Base-by-base conservation (phyloP, 2,888 invertebrate genomes). In the Meteorus cinctellus region DNA sequence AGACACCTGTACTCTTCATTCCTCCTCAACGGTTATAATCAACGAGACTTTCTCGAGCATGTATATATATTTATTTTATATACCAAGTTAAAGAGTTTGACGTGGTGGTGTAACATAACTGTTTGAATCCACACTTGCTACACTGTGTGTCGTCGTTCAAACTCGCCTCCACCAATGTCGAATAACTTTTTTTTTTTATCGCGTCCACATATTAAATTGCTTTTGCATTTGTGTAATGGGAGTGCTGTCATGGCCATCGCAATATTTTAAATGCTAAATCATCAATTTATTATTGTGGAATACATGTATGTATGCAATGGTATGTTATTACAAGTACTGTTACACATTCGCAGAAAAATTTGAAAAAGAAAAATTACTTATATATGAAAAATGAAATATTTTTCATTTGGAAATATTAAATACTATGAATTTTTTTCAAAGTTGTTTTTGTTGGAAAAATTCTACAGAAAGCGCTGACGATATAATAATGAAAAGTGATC, bases 41-140 rank as follows among this genome's bases (percentile, higher is more conserved):
- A 68, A 74, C 76, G 70, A 74, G 70, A 72, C 76, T 71, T 72
- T 77, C 76, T 76, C 75, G 68, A 55, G 73, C 65, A 65, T 78
- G 72, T 74, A 62, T 75, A 68, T 76, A 78, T 51, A 71, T 65
- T 69, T 62, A 62, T 66, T 29, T 41, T 34, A 63, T n/a, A 63
- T 34, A n/a, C 16, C 1, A 16, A 63, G 63, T 12, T 16, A 34
- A 31, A 63, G 55, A 55, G 24, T 55, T 59, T 10, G 69, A 72
- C 67, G 78, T 79, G 78, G 78, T 74, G 79, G 78, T 41, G 41
- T 78, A 82, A 82, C 78, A 79, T 84, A 84, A 84, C 84, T 83
- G 84, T 84, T 82, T 79, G 81, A 24, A 75, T 71, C 45, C 48
- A 75, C 75, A 63, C 74, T 74, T 75, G 77, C 75, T 71, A 66